Evolutionary conservation across 2,888 invertebrate species (phyloP).

Genomic region (Callosobruchus maculatus): DNA sequence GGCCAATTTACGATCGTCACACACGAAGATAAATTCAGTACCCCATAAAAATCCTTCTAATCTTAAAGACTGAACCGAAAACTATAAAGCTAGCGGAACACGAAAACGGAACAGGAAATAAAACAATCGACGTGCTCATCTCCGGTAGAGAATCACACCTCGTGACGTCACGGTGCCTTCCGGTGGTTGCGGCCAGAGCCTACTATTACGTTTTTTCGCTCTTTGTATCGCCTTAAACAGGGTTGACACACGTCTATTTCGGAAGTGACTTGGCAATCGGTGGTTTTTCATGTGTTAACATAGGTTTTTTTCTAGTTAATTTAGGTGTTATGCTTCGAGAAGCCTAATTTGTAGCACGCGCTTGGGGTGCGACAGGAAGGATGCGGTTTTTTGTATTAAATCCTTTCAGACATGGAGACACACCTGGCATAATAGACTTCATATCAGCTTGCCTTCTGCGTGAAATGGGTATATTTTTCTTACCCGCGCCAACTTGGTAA

Average conservation of each 20-base stretch:
- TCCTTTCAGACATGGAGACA: conserved; percentile 1
- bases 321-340: conserved; percentile 15
- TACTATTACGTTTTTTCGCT: conserved; percentile 17
- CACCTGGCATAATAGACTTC: no score
- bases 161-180: conserved; percentile 40
- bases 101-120: conserved; percentile 44
- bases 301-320: conserved; percentile 21
- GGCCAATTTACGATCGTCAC: no score
- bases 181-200: conserved; percentile 26
- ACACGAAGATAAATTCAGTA: background rate
- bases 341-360: conserved; percentile 24
- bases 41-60: background rate
- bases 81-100: conserved; percentile 12
- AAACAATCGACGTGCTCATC: conserved; percentile 45
- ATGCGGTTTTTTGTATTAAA: conserved; percentile 3
- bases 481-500: no score
- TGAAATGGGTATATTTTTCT: no score
- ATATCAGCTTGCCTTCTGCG: no score
- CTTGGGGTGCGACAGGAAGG: conserved; percentile 24
- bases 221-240: conserved; percentile 4
- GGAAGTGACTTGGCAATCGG: conserved; percentile 21
- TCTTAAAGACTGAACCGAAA: background rate
- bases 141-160: conserved; percentile 46
- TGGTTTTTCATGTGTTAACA: conserved; percentile 21
- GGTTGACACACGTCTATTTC: conserved; percentile 15